Percentiles rank a stretch among this genome's conserved stretches.
Evolutionary conservation across 2,797 vertebrate genomes (phyloP).

Genomic region (Syngnathus acus): DNA sequence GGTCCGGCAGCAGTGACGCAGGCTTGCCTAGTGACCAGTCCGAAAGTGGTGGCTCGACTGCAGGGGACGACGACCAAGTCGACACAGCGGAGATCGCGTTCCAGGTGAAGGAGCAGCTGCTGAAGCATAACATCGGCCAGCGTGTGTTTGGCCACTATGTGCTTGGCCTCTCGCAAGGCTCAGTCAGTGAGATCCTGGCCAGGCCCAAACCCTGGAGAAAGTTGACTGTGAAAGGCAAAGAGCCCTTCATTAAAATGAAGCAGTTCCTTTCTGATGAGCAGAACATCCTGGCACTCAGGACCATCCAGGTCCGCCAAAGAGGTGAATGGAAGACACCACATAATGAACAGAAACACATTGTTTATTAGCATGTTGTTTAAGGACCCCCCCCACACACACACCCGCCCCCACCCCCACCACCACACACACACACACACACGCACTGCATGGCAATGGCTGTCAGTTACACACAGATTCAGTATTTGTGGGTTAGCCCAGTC

Average conservation of each 20-base stretch:
- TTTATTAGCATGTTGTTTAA: background rate
- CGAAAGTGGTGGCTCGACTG: slow-evolving; percentile 67
- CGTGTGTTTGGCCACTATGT: slow-evolving; percentile 97
- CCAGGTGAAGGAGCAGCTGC: slow-evolving; percentile 97
- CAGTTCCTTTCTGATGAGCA: slow-evolving; percentile 97
- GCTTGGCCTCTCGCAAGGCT: slow-evolving; percentile 94
- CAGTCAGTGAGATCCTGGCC: slow-evolving; percentile 96
- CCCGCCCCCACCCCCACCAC: too few relatives aligned
- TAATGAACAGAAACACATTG: background rate
- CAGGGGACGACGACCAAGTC: slow-evolving; percentile 83
- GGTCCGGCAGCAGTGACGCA: slow-evolving; percentile 47
- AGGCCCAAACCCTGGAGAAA: slow-evolving; percentile 98
- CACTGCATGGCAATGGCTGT: too few relatives aligned
- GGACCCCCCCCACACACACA: too few relatives aligned
- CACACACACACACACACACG: too few relatives aligned
- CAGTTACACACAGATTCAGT: too few relatives aligned
- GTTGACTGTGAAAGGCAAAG: slow-evolving; percentile 97
- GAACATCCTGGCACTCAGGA: slow-evolving; percentile 93
- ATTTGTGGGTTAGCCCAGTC: too few relatives aligned
- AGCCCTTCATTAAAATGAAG: slow-evolving; percentile 98
- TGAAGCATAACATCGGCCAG: slow-evolving; percentile 98
- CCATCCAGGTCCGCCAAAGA: slow-evolving; percentile 98
- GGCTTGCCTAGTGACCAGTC: slow-evolving; percentile 76
- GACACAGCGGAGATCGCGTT: slow-evolving; percentile 95
- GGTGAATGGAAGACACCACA: slow-evolving; percentile 66